Base-by-base conservation (phyloP, 2,888 invertebrate genomes). In the Sphaerophoria taeniata region DNA sequence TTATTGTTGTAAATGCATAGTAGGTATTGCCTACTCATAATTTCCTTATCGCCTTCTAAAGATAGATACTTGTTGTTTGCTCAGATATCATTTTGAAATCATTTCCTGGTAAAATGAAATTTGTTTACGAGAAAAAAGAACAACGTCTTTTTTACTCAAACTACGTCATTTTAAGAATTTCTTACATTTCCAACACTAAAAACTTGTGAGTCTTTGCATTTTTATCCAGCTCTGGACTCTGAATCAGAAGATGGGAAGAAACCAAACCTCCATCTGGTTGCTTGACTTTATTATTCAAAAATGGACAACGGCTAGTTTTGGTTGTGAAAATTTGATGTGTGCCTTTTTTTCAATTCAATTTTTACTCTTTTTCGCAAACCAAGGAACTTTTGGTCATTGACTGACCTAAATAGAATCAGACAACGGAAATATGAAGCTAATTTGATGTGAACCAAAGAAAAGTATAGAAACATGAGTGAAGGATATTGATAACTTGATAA, bases 341-440 rank as follows among this genome's bases (percentile, higher is more conserved):
- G 36, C 43, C 53, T 60, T 24, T 53, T 9, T 34, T 45, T 11
- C 2, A 49, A 16, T 49, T 61, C 43, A 43, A 5, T 34, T 33
- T 67, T 49, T n/a, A n/a, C n/a, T 24, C 24, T 24, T 24, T 24
- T 2, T 24, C 2, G 24, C 24, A 34, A 43, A 71, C 34, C 45
- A 39, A 12, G 12, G 39, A 14, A 24, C 4, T 53, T 11, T 49
- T 60, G 39, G 60, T 67, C 65, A 53, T 3, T 39, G 31, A 2
- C 7, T 76, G 81, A 73, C 81, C 85, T 70, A 85, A 77, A 81
- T 85, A 81, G 24, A 69, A 63, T 51, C 45, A 83, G 74, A 82
- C 56, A 71, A 51, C 24, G 43, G 45, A 36, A 2, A 53, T 31
- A 72, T 43, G 56, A 69, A 33, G 76, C 43, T 72, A 72, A 80